These are phyloP conservation scores for Macrobrachium rosenbergii DNA, from an alignment of 1,140 invertebrate species.

Conservation along the genomic window DNA sequence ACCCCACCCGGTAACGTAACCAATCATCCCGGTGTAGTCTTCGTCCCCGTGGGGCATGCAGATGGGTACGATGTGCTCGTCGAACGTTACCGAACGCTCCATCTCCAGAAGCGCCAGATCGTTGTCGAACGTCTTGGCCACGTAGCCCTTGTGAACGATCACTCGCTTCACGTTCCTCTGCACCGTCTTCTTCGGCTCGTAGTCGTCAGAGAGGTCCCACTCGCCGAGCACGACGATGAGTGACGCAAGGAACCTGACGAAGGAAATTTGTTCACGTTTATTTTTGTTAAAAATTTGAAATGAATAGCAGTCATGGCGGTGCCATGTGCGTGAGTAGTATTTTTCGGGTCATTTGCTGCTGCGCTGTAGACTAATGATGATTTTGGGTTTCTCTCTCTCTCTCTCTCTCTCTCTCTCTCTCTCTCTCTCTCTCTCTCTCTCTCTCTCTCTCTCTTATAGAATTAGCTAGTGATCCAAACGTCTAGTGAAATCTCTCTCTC, in stretches of 20 bases:
- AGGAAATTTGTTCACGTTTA: not conserved
- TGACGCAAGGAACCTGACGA: slow-evolving; percentile 86
- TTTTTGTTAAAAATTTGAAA: not conserved
- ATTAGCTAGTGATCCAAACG: too few species aligned
- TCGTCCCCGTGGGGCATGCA: slow-evolving; percentile 88
- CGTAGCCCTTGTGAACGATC: slow-evolving; percentile 89
- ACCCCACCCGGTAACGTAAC: slow-evolving; percentile 86
- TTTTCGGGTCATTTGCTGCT: too few species aligned
- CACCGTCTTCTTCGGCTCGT: slow-evolving; percentile 82
- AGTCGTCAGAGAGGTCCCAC: slow-evolving; percentile 87
- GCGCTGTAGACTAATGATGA: too few species aligned
- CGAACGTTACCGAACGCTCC: slow-evolving; percentile 85
- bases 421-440: too few species aligned
- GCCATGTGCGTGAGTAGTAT: too few species aligned
- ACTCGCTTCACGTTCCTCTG: slow-evolving; percentile 88
- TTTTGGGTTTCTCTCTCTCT: too few species aligned
- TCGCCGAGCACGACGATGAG: slow-evolving; percentile 92
- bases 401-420: too few species aligned
- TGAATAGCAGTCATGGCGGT: too few species aligned
- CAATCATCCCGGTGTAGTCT: slow-evolving; percentile 86
- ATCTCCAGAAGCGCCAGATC: slow-evolving; percentile 88
- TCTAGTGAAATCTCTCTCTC: not conserved
- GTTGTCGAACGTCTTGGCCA: slow-evolving; percentile 91
- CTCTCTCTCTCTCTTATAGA: too few species aligned
- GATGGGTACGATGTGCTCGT: slow-evolving; percentile 91